Base-by-base conservation (phyloP, 2,888 invertebrate species). In the Latrodectus elegans region DNA sequence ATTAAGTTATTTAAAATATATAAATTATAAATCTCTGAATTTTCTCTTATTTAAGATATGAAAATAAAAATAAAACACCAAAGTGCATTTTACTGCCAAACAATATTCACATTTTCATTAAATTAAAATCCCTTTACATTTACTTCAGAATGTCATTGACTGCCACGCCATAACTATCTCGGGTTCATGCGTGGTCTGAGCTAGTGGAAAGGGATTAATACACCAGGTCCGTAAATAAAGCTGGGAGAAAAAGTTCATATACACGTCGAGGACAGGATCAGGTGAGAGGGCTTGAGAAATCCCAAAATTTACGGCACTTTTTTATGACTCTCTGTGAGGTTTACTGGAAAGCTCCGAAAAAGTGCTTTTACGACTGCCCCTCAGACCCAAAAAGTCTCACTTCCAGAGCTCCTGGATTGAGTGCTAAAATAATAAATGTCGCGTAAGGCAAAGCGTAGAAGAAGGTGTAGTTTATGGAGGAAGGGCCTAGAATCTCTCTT, bases 341-440 rank as follows among this genome's bases (percentile, higher is more conserved):
- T 84, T 84, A 84, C 76, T 77, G 67, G 76, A 84, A 84, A 84
- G 83, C 83, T 64, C 70, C 17, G 76, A 76, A 84, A 73, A 84
- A 77, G 77, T 60, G 64, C 76, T 73, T 84, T 84, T 84, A 84
- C 83, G 76, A 75, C 76, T 64, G 70, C 53, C 55, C 14, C 64
- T 81, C 67, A 81, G 51, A 22, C 81, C 81, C n/a, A 75, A 82
- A 68, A 74, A 49, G 60, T n/a, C 65, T 17, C 15, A 38, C 38
- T 49, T 55, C 52, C 53, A 12, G 53, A 73, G 65, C 55, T 17
- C 77, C 71, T 49, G 71, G 71, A 76, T 71, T 76, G 76, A 65
- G 73, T 71, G 71, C 76, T 84, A 84, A 84, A 84, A 84, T 84
- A 84, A 84, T 84, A 84, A 76, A 84, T 84, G 83, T 84, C 77